phyloP scores from a whole-genome alignment of 2,113 vertebrate genomes.

The Tupaia tana region DNA sequence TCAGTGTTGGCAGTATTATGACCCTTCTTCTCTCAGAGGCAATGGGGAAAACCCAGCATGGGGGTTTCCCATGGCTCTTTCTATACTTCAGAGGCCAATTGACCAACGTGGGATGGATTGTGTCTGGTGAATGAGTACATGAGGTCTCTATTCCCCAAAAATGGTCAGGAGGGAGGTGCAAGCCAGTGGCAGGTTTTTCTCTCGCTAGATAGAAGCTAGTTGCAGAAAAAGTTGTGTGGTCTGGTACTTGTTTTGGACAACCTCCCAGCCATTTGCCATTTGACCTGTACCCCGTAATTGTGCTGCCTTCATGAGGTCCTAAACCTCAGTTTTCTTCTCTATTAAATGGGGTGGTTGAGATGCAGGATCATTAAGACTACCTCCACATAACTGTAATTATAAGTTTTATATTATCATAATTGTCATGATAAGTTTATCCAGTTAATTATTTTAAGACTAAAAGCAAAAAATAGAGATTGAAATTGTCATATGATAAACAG shows the following conservation, averaged over 20 bases:
- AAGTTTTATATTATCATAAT: neutral
- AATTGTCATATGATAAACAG: neutral
- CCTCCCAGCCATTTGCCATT: neutral
- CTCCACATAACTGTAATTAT: neutral
- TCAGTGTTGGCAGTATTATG: neutral
- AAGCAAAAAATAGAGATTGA: neutral
- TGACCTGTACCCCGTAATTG: neutral
- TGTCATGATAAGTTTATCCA: neutral
- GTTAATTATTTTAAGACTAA: constrained; percentile 17
- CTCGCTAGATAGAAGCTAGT: neutral
- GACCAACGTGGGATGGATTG: neutral
- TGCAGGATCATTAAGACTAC: neutral
- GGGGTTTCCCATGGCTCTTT: neutral
- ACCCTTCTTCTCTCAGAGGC: neutral
- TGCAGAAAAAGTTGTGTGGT: neutral
- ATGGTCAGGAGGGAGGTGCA: neutral
- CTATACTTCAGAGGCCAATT: neutral
- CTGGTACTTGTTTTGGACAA: too few species aligned
- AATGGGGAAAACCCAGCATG: neutral
- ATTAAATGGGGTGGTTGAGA: neutral
- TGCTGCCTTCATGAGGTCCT: neutral
- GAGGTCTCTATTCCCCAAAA: neutral
- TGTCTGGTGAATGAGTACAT: neutral
- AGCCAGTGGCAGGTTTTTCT: neutral
- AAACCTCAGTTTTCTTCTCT: neutral